These are phyloP conservation scores for Trachelus iudaicus DNA, from an alignment of 2,888 invertebrate species.

Conservation along the genomic window DNA sequence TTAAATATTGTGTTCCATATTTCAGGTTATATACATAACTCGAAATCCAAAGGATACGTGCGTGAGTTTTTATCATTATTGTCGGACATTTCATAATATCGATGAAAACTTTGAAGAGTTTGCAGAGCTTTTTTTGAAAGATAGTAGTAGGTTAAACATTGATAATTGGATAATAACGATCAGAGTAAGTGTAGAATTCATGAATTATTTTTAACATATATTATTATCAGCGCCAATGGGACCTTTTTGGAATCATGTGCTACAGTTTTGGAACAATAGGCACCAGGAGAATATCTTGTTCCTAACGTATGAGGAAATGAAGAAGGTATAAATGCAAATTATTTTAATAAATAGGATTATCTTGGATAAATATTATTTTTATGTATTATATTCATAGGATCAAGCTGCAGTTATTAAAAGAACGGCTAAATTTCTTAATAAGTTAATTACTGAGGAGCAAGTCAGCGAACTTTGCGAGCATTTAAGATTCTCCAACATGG, in stretches of 20 bases:
- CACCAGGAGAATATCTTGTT: slow-evolving; percentile 69
- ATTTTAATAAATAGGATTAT: slow-evolving; percentile 4
- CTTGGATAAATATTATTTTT: slow-evolving; percentile 13
- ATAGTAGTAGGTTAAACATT: slow-evolving; percentile 69
- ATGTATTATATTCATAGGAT: slow-evolving; percentile 67
- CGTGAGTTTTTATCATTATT: slow-evolving; percentile 90
- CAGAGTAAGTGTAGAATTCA: slow-evolving; percentile 64
- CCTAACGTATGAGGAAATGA: slow-evolving; percentile 72
- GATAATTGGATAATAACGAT: not conserved
- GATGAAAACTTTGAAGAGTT: slow-evolving; percentile 78
- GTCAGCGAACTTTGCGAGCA: slow-evolving; percentile 77
- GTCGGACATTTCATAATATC: slow-evolving; percentile 75
- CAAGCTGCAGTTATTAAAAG: slow-evolving; percentile 74
- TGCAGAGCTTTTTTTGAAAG: slow-evolving; percentile 78
- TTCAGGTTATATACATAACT: slow-evolving; percentile 85
- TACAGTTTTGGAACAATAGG: slow-evolving; percentile 66
- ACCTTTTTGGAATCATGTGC: slow-evolving; percentile 62
- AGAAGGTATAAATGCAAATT: slow-evolving; percentile 53
- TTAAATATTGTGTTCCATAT: slow-evolving; percentile 19
- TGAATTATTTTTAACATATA: slow-evolving; percentile 72
- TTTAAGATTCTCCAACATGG: slow-evolving; percentile 85
- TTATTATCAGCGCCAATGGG: slow-evolving; percentile 50
- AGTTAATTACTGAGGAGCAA: slow-evolving; percentile 74
- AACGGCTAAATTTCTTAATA: slow-evolving; percentile 80
- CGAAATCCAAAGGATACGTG: slow-evolving; percentile 92